Evolutionary conservation across 2,113 vertebrate genomes (phyloP).

Genomic region (Alethe diademata): DNA sequence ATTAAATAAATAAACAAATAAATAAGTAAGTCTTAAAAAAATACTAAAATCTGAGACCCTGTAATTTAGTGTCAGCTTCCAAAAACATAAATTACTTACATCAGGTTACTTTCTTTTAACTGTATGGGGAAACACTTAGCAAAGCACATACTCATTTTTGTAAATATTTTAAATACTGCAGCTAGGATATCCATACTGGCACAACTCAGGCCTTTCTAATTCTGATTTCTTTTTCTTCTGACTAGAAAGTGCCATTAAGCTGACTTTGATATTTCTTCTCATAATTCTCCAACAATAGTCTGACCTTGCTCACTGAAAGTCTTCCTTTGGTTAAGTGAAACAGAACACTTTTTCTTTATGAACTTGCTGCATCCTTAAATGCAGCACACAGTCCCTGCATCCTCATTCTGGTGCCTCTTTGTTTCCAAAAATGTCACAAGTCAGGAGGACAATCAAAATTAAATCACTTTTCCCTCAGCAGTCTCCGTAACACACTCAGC

Average conservation of each 20-base stretch:
- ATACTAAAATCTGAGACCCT: not conserved
- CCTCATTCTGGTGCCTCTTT: not conserved
- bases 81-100: not conserved
- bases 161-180: not conserved
- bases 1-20: not conserved
- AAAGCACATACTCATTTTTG: not conserved
- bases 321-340: not conserved
- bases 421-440: slow-evolving; percentile 37
- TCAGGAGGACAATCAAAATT: slow-evolving; percentile 46
- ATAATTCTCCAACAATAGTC: not conserved
- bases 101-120: not conserved
- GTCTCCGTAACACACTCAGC: not conserved
- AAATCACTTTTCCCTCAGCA: slow-evolving; percentile 50
- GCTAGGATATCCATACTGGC: not conserved
- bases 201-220: not conserved
- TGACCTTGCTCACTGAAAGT: not conserved
- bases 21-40: not conserved
- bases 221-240: not conserved
- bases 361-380: not conserved
- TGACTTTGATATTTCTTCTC: not conserved
- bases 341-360: not conserved
- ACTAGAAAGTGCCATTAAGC: not conserved
- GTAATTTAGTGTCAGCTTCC: not conserved
- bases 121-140: not conserved
- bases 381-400: not conserved